Evolutionary conservation across 2,113 vertebrate species (phyloP).

Genomic region (Silurus meridionalis): DNA sequence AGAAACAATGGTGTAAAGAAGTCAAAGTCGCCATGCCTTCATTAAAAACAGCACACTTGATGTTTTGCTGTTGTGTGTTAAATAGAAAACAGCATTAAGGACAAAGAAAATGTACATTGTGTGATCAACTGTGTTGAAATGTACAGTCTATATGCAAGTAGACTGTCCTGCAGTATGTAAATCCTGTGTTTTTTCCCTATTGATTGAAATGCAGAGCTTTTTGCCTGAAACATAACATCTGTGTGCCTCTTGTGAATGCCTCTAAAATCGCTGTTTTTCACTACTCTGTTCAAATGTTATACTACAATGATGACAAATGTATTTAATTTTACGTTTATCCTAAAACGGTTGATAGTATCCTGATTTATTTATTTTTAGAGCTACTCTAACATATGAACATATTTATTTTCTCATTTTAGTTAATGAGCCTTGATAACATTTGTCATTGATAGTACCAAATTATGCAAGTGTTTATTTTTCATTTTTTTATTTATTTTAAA

Average conservation of each 20-base stretch:
- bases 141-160: neutral
- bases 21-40: too few relatives aligned
- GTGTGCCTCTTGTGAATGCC: constrained; percentile 24
- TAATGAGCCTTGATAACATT: neutral
- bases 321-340: neutral
- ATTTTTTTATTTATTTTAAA: neutral
- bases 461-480: neutral
- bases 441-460: neutral
- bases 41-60: neutral
- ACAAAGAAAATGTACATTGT: neutral
- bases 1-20: neutral
- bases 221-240: constrained; percentile 9
- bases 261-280: constrained; percentile 4
- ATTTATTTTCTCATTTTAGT: constrained; percentile 14
- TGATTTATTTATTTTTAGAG: constrained; percentile 29
- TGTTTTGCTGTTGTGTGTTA: constrained; percentile 23
- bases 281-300: constrained; percentile 23
- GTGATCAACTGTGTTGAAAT: neutral
- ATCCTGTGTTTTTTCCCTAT: neutral
- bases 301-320: neutral
- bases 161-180: constrained; percentile 5
- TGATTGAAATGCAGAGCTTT: constrained; percentile 5
- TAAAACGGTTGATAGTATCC: neutral
- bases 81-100: constrained; percentile 7
- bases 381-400: constrained; percentile 27